phyloP scores from a whole-genome alignment of 2,888 invertebrate species.

The Tetanocera ferruginea region DNA sequence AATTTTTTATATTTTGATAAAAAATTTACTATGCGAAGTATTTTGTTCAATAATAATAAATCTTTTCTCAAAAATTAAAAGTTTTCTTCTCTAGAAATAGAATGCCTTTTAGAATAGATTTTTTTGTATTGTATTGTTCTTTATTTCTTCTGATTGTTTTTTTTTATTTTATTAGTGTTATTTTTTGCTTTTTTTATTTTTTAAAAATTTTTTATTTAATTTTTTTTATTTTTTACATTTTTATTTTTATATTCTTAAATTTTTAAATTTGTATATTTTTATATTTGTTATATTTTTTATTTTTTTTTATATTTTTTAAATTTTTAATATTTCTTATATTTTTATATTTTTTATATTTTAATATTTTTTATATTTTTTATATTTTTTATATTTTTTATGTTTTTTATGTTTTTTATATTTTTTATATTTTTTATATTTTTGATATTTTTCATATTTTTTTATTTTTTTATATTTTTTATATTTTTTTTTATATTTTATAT shows the following conservation, averaged over 20 bases:
- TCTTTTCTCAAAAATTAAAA: too few relatives aligned
- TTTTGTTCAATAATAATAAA: too few relatives aligned
- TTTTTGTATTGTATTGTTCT: too few relatives aligned
- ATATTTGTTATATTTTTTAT: neutral
- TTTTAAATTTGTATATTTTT: too few relatives aligned
- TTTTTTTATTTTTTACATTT: neutral
- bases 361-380: neutral
- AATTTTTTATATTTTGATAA: neutral
- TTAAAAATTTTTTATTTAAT: neutral
- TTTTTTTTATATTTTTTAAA: neutral
- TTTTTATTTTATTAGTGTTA: too few relatives aligned
- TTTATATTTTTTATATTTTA: neutral
- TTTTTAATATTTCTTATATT: neutral
- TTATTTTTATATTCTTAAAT: too few relatives aligned
- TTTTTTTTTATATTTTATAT: neutral
- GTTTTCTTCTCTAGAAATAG: too few relatives aligned
- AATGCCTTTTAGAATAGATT: too few relatives aligned
- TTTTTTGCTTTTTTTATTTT: neutral
- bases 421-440: neutral
- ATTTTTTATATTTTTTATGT: neutral
- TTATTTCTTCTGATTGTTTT: too few relatives aligned
- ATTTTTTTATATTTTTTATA: neutral
- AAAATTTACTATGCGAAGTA: too few relatives aligned
- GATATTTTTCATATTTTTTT: neutral
- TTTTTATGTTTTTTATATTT: neutral